Conservation (phyloP, 2,113 vertebrate species). For the Pterocles orientalis region DNA sequence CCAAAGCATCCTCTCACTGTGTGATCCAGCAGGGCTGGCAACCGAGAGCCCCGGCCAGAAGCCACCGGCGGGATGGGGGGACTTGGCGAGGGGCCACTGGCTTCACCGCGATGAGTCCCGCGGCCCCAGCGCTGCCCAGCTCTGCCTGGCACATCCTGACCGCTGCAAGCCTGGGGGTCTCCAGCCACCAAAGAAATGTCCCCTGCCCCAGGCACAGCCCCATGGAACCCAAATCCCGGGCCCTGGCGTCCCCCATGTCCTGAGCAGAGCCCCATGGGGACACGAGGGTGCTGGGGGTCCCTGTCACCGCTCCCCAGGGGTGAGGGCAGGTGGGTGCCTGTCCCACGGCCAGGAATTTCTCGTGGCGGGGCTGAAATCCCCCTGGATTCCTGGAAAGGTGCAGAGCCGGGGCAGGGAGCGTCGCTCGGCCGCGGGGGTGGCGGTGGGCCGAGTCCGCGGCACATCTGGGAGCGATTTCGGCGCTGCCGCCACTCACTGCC, state of each 20-base stretch:
- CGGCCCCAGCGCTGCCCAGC: neutral
- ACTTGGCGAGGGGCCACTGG: rapidly evolving
- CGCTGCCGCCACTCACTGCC: neutral
- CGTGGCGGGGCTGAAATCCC: neutral
- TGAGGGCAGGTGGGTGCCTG: rapidly evolving
- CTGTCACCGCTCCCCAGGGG: rapidly evolving
- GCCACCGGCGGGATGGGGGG: neutral
- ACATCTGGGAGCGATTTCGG: conserved; percentile 75
- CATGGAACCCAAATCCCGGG: neutral
- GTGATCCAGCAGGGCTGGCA: rapidly evolving
- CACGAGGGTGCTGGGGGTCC: neutral
- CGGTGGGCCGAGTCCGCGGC: neutral
- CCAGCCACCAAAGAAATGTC: neutral
- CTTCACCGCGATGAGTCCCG: neutral
- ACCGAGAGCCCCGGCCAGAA: neutral
- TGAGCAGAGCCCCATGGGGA: neutral
- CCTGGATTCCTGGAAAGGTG: neutral
- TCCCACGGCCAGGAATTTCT: neutral
- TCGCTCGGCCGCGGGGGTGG: rapidly evolving
- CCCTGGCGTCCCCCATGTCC: neutral
- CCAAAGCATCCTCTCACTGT: neutral
- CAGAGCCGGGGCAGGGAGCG: neutral
- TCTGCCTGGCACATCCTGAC: neutral
- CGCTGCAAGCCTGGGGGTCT: neutral
- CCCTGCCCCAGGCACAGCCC: neutral